Conservation (phyloP, 2,888 invertebrate genomes). For the Xanthia icteritia region DNA sequence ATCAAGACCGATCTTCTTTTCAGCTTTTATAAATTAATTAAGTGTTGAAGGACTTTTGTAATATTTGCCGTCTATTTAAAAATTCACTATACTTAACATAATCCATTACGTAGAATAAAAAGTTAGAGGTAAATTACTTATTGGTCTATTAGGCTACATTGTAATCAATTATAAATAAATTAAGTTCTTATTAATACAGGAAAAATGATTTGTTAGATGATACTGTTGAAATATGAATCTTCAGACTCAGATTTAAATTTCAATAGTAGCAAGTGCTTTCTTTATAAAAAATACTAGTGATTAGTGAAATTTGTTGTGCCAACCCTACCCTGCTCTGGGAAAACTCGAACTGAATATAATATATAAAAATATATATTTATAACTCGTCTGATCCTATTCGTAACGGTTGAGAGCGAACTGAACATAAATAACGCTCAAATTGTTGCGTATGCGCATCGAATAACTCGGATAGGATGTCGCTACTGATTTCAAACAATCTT, state of each 20-base stretch:
- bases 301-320: neutral
- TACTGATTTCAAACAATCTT: slow-evolving; percentile 68
- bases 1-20: neutral
- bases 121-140: too few relatives aligned
- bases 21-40: neutral
- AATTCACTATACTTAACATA: too few relatives aligned
- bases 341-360: slow-evolving; percentile 59
- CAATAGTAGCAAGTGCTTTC: too few relatives aligned
- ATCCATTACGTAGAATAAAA: too few relatives aligned
- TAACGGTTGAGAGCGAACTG: slow-evolving; percentile 72
- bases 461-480: slow-evolving; percentile 75
- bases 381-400: slow-evolving; percentile 75
- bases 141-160: too few relatives aligned
- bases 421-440: slow-evolving; percentile 79
- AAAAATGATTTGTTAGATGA: neutral
- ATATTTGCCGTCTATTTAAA: neutral
- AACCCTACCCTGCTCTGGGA: slow-evolving; percentile 43
- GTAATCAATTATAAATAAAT: too few relatives aligned
- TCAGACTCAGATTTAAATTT: neutral
- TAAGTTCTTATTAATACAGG: too few relatives aligned
- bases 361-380: slow-evolving; percentile 72
- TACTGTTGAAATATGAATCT: neutral
- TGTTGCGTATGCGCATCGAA: slow-evolving; percentile 72
- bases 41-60: neutral
- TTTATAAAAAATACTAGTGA: neutral